Evolutionary conservation across 2,888 invertebrate genomes (phyloP).

Genomic region (Eumerus sabulonum): DNA sequence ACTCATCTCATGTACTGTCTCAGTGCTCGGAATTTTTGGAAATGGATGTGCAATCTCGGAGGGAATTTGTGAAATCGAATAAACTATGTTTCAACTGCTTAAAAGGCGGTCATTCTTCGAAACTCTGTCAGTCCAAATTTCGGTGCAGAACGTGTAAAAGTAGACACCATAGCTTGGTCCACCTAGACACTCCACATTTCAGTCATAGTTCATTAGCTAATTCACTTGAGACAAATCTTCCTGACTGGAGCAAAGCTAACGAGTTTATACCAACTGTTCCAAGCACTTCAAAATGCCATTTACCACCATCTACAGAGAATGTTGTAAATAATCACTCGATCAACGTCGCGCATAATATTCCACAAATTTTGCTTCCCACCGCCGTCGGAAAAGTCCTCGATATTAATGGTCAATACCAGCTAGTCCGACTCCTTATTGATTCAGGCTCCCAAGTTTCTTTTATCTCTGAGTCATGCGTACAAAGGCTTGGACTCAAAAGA

Average conservation of each 20-base stretch:
- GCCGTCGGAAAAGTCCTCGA: too few species aligned
- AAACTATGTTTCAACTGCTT: conserved; percentile 30
- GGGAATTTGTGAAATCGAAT: conserved; percentile 23
- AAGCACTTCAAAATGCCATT: too few species aligned
- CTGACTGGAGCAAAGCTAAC: too few species aligned
- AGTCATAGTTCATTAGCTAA: too few species aligned
- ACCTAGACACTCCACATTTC: neutral
- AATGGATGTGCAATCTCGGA: neutral
- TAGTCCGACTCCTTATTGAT: too few species aligned
- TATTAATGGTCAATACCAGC: too few species aligned
- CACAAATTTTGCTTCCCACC: too few species aligned
- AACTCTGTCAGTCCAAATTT: conserved; percentile 3
- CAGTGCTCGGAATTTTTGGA: conserved; percentile 13
- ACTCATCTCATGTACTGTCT: neutral
- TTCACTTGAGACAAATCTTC: neutral
- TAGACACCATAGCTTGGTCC: conserved; percentile 3
- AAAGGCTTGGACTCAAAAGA: conserved; percentile 6
- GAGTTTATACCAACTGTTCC: too few species aligned
- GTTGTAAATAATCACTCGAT: too few species aligned
- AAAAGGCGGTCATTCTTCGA: neutral
- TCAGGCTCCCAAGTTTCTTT: conserved; percentile 2
- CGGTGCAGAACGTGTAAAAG: neutral
- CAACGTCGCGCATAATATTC: too few species aligned
- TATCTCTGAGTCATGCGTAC: conserved; percentile 2
- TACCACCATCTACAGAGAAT: too few species aligned